phyloP scores from a whole-genome alignment of 2,113 vertebrate species.

The Tragelaphus buxtoni region DNA sequence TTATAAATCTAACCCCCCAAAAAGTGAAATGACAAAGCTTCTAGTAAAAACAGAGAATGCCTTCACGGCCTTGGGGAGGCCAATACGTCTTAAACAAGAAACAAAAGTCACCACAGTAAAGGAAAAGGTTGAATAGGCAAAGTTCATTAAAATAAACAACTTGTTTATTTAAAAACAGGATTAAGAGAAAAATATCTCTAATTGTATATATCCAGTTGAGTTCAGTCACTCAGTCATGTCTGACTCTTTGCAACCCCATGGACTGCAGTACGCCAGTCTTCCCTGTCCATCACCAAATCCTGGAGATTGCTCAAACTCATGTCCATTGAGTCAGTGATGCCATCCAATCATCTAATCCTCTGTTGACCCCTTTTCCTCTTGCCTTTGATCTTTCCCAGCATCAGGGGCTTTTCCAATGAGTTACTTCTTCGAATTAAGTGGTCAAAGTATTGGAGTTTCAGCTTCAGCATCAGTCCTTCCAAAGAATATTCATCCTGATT shows the following conservation, averaged over 20 bases:
- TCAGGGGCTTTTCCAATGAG: not conserved
- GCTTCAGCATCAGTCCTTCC: not conserved
- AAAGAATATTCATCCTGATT: not conserved
- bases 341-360: not conserved
- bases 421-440: not conserved
- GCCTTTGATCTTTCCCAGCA: not conserved
- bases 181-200: not conserved
- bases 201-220: not conserved
- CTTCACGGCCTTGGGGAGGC: not conserved
- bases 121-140: not conserved
- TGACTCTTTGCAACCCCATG: not conserved
- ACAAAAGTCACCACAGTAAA: not conserved
- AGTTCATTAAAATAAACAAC: slow-evolving; percentile 6
- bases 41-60: not conserved
- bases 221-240: not conserved
- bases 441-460: not conserved
- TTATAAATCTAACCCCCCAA: not conserved
- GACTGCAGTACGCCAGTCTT: not conserved
- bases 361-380: not conserved
- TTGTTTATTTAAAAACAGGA: not conserved
- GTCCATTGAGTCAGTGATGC: not conserved
- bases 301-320: not conserved
- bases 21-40: not conserved
- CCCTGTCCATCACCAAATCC: not conserved
- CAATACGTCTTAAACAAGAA: not conserved